These are phyloP conservation scores for Gymnocypris eckloni DNA, from an alignment of 2,797 vertebrate species.

Conservation along the genomic window DNA sequence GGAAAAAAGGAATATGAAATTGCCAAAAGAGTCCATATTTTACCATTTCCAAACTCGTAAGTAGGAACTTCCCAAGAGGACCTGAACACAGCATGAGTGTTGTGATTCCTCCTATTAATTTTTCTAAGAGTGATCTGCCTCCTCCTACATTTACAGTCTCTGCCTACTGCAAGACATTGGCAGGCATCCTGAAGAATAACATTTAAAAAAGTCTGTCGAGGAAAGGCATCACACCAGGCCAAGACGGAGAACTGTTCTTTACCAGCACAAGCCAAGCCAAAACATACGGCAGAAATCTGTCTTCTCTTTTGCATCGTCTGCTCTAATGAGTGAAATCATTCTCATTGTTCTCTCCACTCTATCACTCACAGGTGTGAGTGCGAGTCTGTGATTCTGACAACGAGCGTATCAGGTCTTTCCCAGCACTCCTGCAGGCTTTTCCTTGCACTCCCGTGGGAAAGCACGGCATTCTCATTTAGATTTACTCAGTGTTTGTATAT, in stretches of 20 bases:
- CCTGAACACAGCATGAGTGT: background rate
- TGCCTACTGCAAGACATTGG: constrained; percentile 22
- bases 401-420: constrained; percentile 4
- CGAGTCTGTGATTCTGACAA: constrained; percentile 19
- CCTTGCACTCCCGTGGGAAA: constrained; percentile 13
- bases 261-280: constrained; percentile 30
- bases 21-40: background rate
- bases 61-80: background rate
- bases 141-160: background rate
- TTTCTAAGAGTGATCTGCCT: background rate
- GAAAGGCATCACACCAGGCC: constrained; percentile 2
- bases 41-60: background rate
- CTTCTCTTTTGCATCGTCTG: background rate
- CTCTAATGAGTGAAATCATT: constrained; percentile 25
- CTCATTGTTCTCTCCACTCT: constrained; percentile 6
- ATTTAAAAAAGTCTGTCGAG: constrained; percentile 23
- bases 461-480: background rate
- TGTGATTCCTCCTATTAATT: constrained; percentile 2
- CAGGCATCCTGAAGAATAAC: constrained; percentile 8
- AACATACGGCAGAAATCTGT: constrained; percentile 41
- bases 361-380: constrained; percentile 26
- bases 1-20: background rate
- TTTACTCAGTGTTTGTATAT: constrained; percentile 19
- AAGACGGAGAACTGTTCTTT: constrained; percentile 24
- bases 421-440: constrained; percentile 19